Base-by-base conservation (phyloP, 2,797 vertebrate species). In the Alcedo atthis region DNA sequence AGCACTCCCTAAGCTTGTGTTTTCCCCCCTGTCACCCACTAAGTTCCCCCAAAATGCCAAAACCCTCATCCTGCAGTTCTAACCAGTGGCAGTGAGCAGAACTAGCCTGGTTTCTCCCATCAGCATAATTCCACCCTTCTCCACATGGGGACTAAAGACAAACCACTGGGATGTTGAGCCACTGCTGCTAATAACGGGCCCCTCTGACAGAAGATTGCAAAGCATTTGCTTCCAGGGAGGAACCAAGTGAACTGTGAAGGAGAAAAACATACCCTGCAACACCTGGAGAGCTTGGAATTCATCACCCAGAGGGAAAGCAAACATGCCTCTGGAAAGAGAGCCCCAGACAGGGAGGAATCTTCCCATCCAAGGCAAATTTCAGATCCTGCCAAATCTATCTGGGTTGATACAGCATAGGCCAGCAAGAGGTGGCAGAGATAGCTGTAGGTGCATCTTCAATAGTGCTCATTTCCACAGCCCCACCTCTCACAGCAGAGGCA, bases 161-260 rank as follows among this genome's bases (percentile, higher is more conserved):
- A 94, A n/a, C 35, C 92, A n/a, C 78, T 3, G 37, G 73, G 81
- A 87, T 71, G 53, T 37, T 75, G 89, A 87, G 79, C 89, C 84
- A 51, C 71, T 48, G 63, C 88, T 58, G 62, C 73, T 87, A 64
- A 22, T 85, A 89, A 85, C 1, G 0, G n/a, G 28, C 28, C 81
- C 88, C 78, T 77, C 68, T 32, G 84, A 86, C 54, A 82, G 87
- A 89, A 77, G 84, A 80, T n/a, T 66, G 68, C 75, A 85, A 88
- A 82, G 87, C 58, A 53, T 79, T 93, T 53, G 71, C 81, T 95
- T 93, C 79, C 83, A 93, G 81, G 75, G 81, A 94, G 57, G 94
- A 94, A 86, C 85, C 71, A 91, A 96, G 78, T 35, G 71, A 93
- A 81, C 92, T 96, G 95, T 86, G 77, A 91, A 92, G 95, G 91